A percentile compares a stretch with the other conserved stretches of the same genome.
These are phyloP conservation scores for Agonopterix alstromeriana DNA, from an alignment of 2,888 invertebrate genomes.

Conservation along the genomic window DNA sequence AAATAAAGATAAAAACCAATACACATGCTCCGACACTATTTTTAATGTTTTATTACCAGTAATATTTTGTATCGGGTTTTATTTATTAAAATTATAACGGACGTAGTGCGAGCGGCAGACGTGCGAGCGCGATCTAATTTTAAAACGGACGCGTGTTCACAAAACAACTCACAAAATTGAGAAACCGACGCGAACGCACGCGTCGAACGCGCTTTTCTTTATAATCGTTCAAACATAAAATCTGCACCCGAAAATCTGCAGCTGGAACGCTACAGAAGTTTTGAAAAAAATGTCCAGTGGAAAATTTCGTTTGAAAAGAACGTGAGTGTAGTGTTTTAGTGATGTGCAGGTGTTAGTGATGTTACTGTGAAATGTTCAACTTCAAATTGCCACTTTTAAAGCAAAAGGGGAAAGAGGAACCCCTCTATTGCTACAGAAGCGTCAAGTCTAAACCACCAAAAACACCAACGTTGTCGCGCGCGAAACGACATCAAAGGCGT, in stretches of 20 bases:
- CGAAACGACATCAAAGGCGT: slow-evolving; percentile 70
- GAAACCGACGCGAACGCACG: slow-evolving; percentile 52
- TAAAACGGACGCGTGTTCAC: slow-evolving; percentile 53
- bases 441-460: slow-evolving; percentile 76
- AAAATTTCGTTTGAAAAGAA: neutral
- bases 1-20: slow-evolving; percentile 42
- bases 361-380: slow-evolving; percentile 64
- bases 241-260: neutral
- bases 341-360: slow-evolving; percentile 21
- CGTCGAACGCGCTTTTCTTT: slow-evolving; percentile 13
- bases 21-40: slow-evolving; percentile 26
- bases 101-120: slow-evolving; percentile 49
- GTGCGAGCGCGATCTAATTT: slow-evolving; percentile 51
- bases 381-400: slow-evolving; percentile 74
- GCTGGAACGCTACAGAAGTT: neutral
- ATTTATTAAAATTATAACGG: slow-evolving; percentile 57
- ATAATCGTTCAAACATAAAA: neutral
- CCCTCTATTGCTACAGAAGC: slow-evolving; percentile 64
- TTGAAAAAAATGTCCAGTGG: neutral
- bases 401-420: slow-evolving; percentile 63
- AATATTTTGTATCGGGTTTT: slow-evolving; percentile 61
- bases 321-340: slow-evolving; percentile 16
- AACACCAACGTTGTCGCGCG: slow-evolving; percentile 71
- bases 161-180: slow-evolving; percentile 63
- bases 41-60: slow-evolving; percentile 55